Conservation (phyloP, 2,888 invertebrate genomes). For the Agonopterix heracliana region DNA sequence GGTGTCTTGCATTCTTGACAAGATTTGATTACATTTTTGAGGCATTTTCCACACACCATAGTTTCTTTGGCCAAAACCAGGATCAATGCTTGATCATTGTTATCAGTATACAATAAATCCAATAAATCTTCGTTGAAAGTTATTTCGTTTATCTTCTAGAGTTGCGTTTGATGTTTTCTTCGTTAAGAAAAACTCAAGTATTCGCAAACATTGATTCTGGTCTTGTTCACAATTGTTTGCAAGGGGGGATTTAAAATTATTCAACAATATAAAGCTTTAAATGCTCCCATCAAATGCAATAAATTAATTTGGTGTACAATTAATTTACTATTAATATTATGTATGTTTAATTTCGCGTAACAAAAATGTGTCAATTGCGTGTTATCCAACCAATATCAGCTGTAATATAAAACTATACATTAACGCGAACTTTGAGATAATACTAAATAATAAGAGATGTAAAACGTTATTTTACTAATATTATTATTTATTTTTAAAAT, state of each 20-base stretch:
- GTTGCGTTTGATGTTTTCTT: neutral
- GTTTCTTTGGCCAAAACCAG: neutral
- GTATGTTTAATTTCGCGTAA: too few species aligned
- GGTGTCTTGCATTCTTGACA: conserved; percentile 1
- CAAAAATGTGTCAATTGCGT: too few species aligned
- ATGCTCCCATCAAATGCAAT: conserved; percentile 11
- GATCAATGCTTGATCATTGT: neutral
- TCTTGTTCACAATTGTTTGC: conserved; percentile 9
- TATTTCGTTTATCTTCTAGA: neutral
- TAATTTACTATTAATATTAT: too few species aligned
- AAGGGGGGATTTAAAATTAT: conserved; percentile 10
- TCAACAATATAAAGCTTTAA: conserved; percentile 12
- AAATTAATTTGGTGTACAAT: conserved; percentile 8
- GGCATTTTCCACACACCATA: conserved; percentile 9
- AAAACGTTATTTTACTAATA: too few species aligned
- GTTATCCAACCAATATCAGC: too few species aligned
- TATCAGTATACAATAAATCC: neutral
- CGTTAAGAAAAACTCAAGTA: conserved; percentile 3
- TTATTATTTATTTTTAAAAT: too few species aligned
- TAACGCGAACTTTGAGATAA: too few species aligned
- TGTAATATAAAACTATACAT: too few species aligned
- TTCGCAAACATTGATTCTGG: conserved; percentile 3
- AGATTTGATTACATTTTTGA: conserved; percentile 4
- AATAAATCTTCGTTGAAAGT: neutral
- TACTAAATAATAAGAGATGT: too few species aligned